phyloP scores from a whole-genome alignment of 2,113 vertebrate genomes.

The Cisticola juncidis region DNA sequence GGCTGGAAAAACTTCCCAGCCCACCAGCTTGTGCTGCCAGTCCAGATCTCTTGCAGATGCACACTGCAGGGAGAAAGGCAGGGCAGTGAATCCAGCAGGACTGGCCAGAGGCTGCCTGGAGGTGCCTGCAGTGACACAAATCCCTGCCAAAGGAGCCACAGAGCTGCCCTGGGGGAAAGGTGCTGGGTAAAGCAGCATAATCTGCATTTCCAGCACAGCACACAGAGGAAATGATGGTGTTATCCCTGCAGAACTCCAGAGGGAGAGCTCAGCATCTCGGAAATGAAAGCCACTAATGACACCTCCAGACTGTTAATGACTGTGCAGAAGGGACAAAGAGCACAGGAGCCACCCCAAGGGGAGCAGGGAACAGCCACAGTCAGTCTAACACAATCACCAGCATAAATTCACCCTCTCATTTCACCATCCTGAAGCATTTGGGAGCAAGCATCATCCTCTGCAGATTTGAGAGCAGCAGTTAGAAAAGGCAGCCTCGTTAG shows the following conservation, averaged over 20 bases:
- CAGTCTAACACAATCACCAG: not conserved
- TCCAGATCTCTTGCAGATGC: not conserved
- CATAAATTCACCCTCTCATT: not conserved
- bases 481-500: rapidly evolving
- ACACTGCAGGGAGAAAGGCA: not conserved
- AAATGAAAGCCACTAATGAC: not conserved
- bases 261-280: not conserved
- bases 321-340: not conserved
- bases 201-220: not conserved
- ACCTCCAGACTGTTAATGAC: not conserved
- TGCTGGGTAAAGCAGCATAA: not conserved
- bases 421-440: not conserved
- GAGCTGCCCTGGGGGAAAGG: not conserved
- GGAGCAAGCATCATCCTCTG: not conserved
- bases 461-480: not conserved
- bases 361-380: not conserved
- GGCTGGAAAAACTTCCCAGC: not conserved
- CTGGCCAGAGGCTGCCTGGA: not conserved
- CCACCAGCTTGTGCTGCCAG: not conserved
- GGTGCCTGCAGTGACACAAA: not conserved
- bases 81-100: not conserved
- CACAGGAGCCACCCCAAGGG: not conserved
- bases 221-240: not conserved
- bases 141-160: not conserved
- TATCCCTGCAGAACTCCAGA: not conserved